phyloP scores from a whole-genome alignment of 2,113 vertebrate genomes.

The Amblyornis subalaris region DNA sequence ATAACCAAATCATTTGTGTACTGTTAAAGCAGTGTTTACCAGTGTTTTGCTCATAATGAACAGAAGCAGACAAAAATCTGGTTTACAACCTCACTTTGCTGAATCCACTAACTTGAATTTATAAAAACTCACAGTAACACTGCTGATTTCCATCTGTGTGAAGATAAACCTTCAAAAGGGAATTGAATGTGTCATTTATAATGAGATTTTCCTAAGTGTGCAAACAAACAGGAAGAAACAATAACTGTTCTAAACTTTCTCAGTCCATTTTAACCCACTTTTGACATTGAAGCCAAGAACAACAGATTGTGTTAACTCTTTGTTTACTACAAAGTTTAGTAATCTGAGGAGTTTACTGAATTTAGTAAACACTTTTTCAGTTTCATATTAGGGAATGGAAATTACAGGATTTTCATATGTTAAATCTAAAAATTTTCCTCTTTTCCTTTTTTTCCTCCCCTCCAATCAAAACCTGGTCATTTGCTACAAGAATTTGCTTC shows the following conservation, averaged over 20 bases:
- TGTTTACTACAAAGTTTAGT: neutral
- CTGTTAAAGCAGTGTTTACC: neutral
- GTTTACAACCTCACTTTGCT: neutral
- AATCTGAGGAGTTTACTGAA: neutral
- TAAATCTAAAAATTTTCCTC: neutral
- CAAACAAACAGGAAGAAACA: neutral
- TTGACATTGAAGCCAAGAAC: neutral
- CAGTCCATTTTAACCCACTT: neutral
- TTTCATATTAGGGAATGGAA: neutral
- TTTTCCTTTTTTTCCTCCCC: rapidly evolving
- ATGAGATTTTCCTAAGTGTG: neutral
- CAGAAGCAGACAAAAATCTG: neutral
- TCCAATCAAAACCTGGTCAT: neutral
- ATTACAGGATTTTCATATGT: neutral
- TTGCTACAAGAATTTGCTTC: neutral
- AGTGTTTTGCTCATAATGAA: neutral
- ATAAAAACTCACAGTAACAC: neutral
- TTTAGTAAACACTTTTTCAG: neutral
- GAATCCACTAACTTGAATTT: neutral
- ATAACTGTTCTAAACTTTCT: neutral
- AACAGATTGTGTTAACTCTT: neutral
- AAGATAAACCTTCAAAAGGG: neutral
- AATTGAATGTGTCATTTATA: neutral
- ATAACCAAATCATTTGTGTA: neutral
- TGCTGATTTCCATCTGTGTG: neutral